Base-by-base conservation (phyloP, 2,888 invertebrate genomes). In the Odontothrips loti region DNA sequence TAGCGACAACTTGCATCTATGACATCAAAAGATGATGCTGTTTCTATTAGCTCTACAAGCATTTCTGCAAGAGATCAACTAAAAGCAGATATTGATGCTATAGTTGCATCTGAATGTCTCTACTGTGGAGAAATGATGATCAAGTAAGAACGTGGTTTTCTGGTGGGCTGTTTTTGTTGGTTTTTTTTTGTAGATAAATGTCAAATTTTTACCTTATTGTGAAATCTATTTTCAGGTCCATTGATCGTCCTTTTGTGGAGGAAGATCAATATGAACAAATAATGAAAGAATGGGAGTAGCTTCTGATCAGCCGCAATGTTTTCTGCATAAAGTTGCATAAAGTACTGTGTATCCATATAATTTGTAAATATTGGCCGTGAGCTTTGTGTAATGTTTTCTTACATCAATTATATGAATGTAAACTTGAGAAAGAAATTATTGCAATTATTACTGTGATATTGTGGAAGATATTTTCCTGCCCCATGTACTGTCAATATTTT, bases 101-200 rank as follows among this genome's bases (percentile, higher is more conserved):
- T 98, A 2, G 90, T 98, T 1, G 97, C 97, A 0, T 91, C 93
- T 0, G 97, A 98, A 88, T 98, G 98, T 87, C 89, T 96, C 9
- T 96, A 94, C 88, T 98, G 98, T 86, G 97, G 98, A 4, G 95
- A 97, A 84, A 90, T 93, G 85, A 96, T 97, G 93, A 96, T 98
- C 85, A 90, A 90, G 91, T 91, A 85, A 86, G 87, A 9, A 12
- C 23, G 10, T 23, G 20, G 86, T 43, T 43, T 80, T 34, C 34
- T 81, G 43, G 79, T 79, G 51, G 11, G 15, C 81, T 82, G 63
- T 20, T 23, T 75, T 80, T 43, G 47, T 81, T 80, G 23, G 11
- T 27, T 81, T 47, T 20, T 79, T 51, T n/a, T 63, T 1, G 11
- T 43, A 8, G 51, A 11, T 80, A 80, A 34, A 79, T 78, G 1